Base-by-base conservation (phyloP, 2,888 invertebrate species). In the Geophilus truncorum region DNA sequence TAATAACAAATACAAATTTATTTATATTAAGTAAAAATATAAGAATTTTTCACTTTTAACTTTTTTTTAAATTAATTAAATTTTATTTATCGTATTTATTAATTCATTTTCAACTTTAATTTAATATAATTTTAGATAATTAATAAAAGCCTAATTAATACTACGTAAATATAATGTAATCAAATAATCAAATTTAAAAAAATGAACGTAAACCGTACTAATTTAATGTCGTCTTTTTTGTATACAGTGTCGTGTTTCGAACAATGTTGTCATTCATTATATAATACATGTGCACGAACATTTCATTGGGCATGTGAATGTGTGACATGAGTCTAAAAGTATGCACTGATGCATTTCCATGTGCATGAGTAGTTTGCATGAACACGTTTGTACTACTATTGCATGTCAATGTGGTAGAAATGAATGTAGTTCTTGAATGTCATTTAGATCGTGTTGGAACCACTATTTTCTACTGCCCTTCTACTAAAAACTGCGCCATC, bases 401-500 rank as follows among this genome's bases (percentile, higher is more conserved):
- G 62, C 62, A 6, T 57, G 57, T n/a, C n/a, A n/a, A n/a, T n/a
- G 34, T 51, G 15, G 18, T n/a, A 51, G 51, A 51, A 51, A 34
- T 34, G 34, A 34, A 34, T 34, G 34, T 40, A 12, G 40, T n/a
- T 40, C 40, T 15, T 10, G 57, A 57, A 57, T 57, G 57, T 62
- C 5, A 40, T 21, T 21, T 57, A 23, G 23, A 21, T 4, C 23
- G 4, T 23, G 25, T 25, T 25, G 62, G 5, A 25, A 25, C 10
- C 23, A n/a, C 18, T 5, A 57, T 5, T 57, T 57, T 57, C 23
- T 9, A 57, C 23, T 21, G 57, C 57, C 18, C 62, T 62, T 62
- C 62, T 12, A 62, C 23, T 45, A 62, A 23, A 62, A 62, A 62
- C 62, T 62, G 62, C 62, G 62, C 62, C 62, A 62, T 62, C 62